Evolutionary conservation across 2,113 vertebrate genomes (phyloP), one percentile per base, ranked within the genome.

Genomic region (Benitochromis conjunctus): DNA sequence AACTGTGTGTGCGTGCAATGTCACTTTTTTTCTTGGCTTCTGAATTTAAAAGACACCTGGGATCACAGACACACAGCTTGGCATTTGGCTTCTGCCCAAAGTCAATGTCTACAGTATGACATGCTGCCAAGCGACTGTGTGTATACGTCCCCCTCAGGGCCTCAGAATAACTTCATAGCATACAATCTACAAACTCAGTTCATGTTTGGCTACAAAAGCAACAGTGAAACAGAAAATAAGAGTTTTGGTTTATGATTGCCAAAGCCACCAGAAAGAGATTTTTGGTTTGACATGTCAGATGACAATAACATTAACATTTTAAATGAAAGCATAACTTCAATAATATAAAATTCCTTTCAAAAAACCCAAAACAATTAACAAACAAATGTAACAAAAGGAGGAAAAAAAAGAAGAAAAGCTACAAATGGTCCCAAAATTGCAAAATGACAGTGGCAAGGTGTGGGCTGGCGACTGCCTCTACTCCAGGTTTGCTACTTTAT

Each of bases 361-460:
- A 29, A 34, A 24, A 29, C 29, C 29, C 29, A 4, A 36, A 83
- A 19, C 3, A 21, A 83, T 60, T 71, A 84, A 43, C 3, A 86
- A 64, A 86, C 3, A 69, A 71, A 69, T 76, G 16, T 34, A 76
- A 76, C 46, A 51, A n/a, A 26, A n/a, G 16, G 86, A 71, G 24
- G 18, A 38, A 83, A 85, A 64, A n/a, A 83, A 86, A 69, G 85
- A n/a, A 82, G 16, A 81, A 6, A 76, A 69, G 38, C 66, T 86
- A 87, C 46, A 91, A 55, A 95, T 96, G 95, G 96, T 97, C 96
- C 95, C 95, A 80, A 60, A 69, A 89, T 88, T 80, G 81, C 76
- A 89, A 77, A 24, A 64, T 80, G 24, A 34, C 36, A 76, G 88
- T 87, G 92, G 82, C 84, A 81, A 46, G 76, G 89, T 82, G 58